Percentiles rank a stretch among this genome's conserved stretches.
These are phyloP conservation scores for Notamacropus eugenii DNA, from an alignment of 2,797 vertebrate species.

Conservation along the genomic window DNA sequence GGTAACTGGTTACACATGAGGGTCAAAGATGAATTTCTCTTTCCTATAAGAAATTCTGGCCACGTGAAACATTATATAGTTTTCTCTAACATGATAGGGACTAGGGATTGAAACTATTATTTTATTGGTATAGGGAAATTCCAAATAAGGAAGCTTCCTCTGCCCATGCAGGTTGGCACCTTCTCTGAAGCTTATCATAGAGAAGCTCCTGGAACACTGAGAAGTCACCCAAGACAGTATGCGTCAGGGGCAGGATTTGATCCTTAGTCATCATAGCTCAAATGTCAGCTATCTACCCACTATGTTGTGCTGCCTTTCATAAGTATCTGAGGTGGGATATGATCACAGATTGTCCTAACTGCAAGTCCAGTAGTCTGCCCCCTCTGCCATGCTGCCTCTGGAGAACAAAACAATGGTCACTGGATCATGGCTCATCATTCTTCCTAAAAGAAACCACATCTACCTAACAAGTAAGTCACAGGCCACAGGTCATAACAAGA, in stretches of 20 bases:
- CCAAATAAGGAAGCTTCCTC: not conserved
- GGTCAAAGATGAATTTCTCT: not conserved
- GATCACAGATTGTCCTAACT: not conserved
- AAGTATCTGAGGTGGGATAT: not conserved
- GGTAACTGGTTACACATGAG: not conserved
- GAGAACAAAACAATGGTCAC: not conserved
- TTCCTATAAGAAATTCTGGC: not conserved
- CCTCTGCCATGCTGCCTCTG: not conserved
- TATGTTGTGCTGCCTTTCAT: not conserved
- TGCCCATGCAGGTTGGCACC: not conserved
- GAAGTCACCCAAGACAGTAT: not conserved
- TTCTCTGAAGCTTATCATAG: not conserved
- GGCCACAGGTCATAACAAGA: not conserved
- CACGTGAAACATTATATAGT: not conserved
- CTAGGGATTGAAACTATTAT: not conserved
- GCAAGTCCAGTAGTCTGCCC: not conserved
- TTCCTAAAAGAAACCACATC: not conserved
- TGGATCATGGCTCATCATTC: not conserved
- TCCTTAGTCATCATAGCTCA: not conserved
- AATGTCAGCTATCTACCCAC: not conserved
- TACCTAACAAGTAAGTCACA: not conserved
- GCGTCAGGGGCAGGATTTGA: not conserved
- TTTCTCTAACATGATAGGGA: conserved; percentile 22
- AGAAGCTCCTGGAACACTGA: not conserved
- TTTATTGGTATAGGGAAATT: not conserved